Percentiles rank a stretch among this genome's conserved stretches.
Evolutionary conservation across 2,888 invertebrate species (phyloP).

Genomic region (Pterostichus niger): DNA sequence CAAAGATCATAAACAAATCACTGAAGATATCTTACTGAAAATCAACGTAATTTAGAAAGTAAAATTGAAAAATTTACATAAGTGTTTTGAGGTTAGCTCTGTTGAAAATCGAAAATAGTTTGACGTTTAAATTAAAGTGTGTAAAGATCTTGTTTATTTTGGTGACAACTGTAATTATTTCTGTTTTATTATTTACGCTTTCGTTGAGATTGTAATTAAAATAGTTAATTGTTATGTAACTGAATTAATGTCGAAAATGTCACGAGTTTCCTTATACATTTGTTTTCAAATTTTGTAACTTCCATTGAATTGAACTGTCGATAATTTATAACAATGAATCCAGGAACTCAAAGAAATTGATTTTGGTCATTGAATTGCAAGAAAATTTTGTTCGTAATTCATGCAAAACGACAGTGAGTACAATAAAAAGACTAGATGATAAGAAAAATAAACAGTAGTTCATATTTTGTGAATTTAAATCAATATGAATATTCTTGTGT

Average conservation of each 20-base stretch:
- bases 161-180: constrained; percentile 28
- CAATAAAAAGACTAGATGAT: not conserved
- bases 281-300: constrained; percentile 23
- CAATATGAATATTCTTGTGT: no score
- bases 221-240: constrained; percentile 36
- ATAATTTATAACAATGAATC: constrained; percentile 3
- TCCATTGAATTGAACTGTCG: not conserved
- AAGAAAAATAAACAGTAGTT: no score
- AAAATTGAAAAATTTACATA: constrained; percentile 30
- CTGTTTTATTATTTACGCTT: constrained; percentile 30
- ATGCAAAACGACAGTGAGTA: not conserved
- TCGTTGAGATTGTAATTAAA: constrained; percentile 42
- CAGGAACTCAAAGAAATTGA: constrained; percentile 18
- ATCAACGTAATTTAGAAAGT: constrained; percentile 31
- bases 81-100: not conserved
- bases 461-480: no score
- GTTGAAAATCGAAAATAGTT: constrained; percentile 9
- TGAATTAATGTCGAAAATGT: constrained; percentile 20
- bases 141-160: constrained; percentile 1
- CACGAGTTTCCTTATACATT: constrained; percentile 19
- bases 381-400: not conserved
- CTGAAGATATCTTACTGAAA: constrained; percentile 11
- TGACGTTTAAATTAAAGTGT: constrained; percentile 14
- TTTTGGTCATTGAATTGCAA: not conserved
- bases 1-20: constrained; percentile 36